A percentile compares a stretch with the other conserved stretches of the same genome.
These are phyloP conservation scores for Aphaenogaster floridana DNA, from an alignment of 1,140 invertebrate species.

Conservation along the genomic window DNA sequence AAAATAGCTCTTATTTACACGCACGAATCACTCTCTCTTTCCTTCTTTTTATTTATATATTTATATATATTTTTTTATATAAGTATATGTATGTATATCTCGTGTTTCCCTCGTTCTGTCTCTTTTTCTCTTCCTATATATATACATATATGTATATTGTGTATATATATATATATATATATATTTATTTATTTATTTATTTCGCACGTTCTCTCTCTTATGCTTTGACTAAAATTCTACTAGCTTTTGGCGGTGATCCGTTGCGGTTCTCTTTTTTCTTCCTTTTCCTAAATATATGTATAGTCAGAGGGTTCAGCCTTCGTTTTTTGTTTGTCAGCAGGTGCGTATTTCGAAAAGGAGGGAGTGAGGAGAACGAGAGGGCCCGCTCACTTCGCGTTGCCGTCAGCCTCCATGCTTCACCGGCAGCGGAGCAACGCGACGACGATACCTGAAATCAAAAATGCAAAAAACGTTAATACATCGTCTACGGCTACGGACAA, in stretches of 20 bases:
- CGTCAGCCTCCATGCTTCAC: constrained; percentile 51
- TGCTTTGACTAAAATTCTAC: constrained; percentile 61
- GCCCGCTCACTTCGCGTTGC: constrained; percentile 44
- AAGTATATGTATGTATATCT: constrained; percentile 9
- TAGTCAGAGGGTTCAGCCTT: constrained; percentile 56
- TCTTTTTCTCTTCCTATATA: constrained; percentile 31
- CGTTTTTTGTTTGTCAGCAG: constrained; percentile 46
- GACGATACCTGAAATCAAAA: constrained; percentile 53
- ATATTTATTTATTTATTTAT: constrained; percentile 37
- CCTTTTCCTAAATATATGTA: constrained; percentile 52
- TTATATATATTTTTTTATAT: constrained; percentile 61
- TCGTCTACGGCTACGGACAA: background rate
- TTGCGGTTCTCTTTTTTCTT: constrained; percentile 51
- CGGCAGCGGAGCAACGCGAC: background rate
- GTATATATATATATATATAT: constrained; percentile 37
- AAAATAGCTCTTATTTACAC: constrained; percentile 78
- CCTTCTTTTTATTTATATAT: constrained; percentile 30
- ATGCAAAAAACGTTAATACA: constrained; percentile 13
- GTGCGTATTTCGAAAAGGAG: constrained; percentile 46
- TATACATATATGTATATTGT: constrained; percentile 35
- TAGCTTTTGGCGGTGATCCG: constrained; percentile 69
- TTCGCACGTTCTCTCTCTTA: constrained; percentile 27
- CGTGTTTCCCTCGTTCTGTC: constrained; percentile 28
- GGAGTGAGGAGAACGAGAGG: constrained; percentile 25
- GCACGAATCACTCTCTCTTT: constrained; percentile 37